Conservation (phyloP, 2,888 invertebrate species). For the Erynnis tages region DNA sequence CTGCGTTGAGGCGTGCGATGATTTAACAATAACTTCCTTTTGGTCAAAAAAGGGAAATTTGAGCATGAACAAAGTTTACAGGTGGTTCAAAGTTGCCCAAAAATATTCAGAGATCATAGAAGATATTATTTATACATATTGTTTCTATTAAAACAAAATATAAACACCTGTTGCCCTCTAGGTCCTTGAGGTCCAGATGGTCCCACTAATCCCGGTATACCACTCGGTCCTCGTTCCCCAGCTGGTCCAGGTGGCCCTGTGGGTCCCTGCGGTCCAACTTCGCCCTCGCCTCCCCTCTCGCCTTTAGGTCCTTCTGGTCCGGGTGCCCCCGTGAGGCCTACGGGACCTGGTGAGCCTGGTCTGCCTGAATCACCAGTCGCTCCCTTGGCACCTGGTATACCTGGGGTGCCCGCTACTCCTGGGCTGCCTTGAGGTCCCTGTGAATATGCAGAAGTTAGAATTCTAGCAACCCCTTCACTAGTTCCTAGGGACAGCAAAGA, state of each 20-base stretch:
- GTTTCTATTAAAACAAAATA: too few relatives aligned
- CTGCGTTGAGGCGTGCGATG: too few relatives aligned
- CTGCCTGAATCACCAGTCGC: slow-evolving; percentile 86
- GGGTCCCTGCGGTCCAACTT: slow-evolving; percentile 86
- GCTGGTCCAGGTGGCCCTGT: slow-evolving; percentile 85
- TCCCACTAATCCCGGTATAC: slow-evolving; percentile 84
- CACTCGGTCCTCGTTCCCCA: slow-evolving; percentile 84
- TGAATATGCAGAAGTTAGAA: neutral
- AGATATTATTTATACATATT: neutral
- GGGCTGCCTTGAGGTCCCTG: slow-evolving; percentile 87
- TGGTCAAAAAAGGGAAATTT: too few relatives aligned
- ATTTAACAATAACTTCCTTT: too few relatives aligned
- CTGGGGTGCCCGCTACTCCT: slow-evolving; percentile 86
- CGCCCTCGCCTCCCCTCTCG: slow-evolving; percentile 86
- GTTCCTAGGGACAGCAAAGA: too few relatives aligned
- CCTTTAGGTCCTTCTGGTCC: slow-evolving; percentile 89
- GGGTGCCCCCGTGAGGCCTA: slow-evolving; percentile 86
- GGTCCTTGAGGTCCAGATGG: slow-evolving; percentile 84
- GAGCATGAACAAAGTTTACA: too few relatives aligned
- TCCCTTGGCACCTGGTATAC: slow-evolving; percentile 86
- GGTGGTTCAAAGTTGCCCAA: too few relatives aligned
- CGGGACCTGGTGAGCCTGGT: slow-evolving; percentile 84
- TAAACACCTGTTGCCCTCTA: slow-evolving; percentile 83
- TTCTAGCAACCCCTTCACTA: too few relatives aligned
- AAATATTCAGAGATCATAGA: neutral